Evolutionary conservation across 2,113 vertebrate species (phyloP), one percentile per base, ranked within the genome.

Genomic region (Saccopteryx bilineata): DNA sequence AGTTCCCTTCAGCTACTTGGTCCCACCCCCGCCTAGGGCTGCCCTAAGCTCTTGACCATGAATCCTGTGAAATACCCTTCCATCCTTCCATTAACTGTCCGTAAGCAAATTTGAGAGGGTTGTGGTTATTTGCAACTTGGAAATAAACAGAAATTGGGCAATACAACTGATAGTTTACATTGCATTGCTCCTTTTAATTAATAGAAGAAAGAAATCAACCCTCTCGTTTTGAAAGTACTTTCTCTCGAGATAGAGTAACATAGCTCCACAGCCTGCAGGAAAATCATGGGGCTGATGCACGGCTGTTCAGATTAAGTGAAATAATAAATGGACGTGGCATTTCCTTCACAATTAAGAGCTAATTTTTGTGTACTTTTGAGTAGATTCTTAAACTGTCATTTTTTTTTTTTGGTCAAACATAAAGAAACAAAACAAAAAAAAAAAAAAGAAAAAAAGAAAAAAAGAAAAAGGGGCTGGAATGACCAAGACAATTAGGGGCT

Each of bases 111-210:
- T 14, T n/a, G 69, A 94, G 66, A 90, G 74, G 6, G 24, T 28
- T 78, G 18, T 87, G 50, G 31, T 50, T 58, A 86, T 68, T 93
- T 78, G 63, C 24, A 87, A 15, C 26, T 81, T 39, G 65, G 31
- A 82, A 60, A 58, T 91, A 91, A 76, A 52, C 56, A 91, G 58
- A 48, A 60, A 23, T 76, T 54, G 33, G 56, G 19, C 39, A 69
- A 8, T 33, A 56, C 23, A 91, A 60, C 2, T 63, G 31, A 69
- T 60, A 68, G 66, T 78, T 91, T 84, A 61, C 58, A 66, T 11
- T 84, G 83, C 94, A 31, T 90, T 90, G 58, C 82, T 85, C 19
- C 91, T 97, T 95, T 90, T 52, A 91, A 74, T 90, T 54, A 74
- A 50, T 81, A 90, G 46, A 93, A 94, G 71, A 54, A 75, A 94